Conservation (phyloP, 2,797 vertebrate genomes). For the Pipistrellus pipistrellus region DNA sequence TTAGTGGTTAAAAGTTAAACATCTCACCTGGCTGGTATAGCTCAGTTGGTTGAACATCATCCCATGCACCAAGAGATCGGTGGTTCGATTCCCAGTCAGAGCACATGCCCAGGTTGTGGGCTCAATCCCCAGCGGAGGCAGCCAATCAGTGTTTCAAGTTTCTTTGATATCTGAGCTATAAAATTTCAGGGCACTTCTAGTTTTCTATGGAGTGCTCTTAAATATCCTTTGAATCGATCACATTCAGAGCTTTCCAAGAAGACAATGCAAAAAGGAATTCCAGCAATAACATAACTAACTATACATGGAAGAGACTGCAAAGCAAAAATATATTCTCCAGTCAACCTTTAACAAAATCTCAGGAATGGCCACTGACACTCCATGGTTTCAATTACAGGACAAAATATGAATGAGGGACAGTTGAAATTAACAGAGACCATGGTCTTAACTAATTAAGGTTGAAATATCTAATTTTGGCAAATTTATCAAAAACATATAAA, state of each 20-base stretch:
- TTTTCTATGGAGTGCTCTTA: constrained; percentile 15
- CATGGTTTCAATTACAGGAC: not conserved
- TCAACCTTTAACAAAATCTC: not conserved
- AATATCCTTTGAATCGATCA: constrained; percentile 13
- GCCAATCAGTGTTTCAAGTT: not conserved
- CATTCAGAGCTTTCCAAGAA: not conserved
- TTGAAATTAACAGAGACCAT: not conserved
- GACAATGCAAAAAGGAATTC: not conserved
- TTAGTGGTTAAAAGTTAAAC: constrained; percentile 25
- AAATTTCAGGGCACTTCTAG: constrained; percentile 34
- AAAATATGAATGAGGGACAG: not conserved
- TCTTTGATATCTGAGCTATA: not conserved
- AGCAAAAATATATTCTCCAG: not conserved
- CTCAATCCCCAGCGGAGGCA: too few species aligned
- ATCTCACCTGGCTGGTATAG: too few species aligned
- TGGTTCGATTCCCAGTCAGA: too few species aligned
- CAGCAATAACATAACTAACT: not conserved
- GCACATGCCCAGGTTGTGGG: too few species aligned
- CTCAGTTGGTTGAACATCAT: too few species aligned
- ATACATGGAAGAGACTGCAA: not conserved
- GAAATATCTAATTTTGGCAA: constrained; percentile 3
- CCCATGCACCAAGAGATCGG: too few species aligned
- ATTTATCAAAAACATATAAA: constrained; percentile 23
- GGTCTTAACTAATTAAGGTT: not conserved
- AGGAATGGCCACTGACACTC: not conserved